Base-by-base conservation (phyloP, 1,140 invertebrate genomes). In the Lepidurus couesii region DNA sequence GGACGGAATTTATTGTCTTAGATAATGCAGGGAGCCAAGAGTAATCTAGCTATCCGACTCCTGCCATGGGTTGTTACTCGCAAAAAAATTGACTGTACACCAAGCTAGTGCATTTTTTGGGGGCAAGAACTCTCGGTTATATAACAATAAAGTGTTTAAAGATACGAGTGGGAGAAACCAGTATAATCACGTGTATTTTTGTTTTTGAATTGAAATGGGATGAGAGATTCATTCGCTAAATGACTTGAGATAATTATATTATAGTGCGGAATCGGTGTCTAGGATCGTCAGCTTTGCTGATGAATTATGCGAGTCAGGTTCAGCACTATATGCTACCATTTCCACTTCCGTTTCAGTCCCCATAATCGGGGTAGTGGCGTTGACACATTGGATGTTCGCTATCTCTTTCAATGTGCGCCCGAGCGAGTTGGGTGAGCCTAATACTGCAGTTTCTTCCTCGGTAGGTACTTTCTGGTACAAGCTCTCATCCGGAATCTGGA, bases 121-220 rank as follows among this genome's bases (percentile, higher is more conserved):
- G n/a, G 3, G 16, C 53, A 65, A 13, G 8, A 5, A 21, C 21
- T 65, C 9, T 13, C 53, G 16, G 53, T 21, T 65, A 65, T 65
- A 21, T 65, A 16, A 7, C 21, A 13, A 65, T 65, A 65, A 65
- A 65, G 21, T 21, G 53, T 65, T 65, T 65, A 65, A n/a, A 13
- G 53, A 65, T 65, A 65, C 8, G 9, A 65, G 53, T 65, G 0
- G 16, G 34, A 16, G 2, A 65, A 65, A 65, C 53, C 53, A 21
- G 16, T 65, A 65, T 34, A 65, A 65, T 65, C 21, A 65, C 53
- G 21, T 65, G 53, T 65, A 65, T 65, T 65, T 65, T 65, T 65
- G 16, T 65, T 5, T 11, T 65, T 65, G 53, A 65, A 13, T 65
- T 65, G 13, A 21, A 65, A 34, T 34, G 53, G 21, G 16, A n/a